Percentiles rank a stretch among this genome's conserved stretches.
These are phyloP conservation scores for Perodicticus potto DNA, from an alignment of 2,797 vertebrate species.

Conservation along the genomic window DNA sequence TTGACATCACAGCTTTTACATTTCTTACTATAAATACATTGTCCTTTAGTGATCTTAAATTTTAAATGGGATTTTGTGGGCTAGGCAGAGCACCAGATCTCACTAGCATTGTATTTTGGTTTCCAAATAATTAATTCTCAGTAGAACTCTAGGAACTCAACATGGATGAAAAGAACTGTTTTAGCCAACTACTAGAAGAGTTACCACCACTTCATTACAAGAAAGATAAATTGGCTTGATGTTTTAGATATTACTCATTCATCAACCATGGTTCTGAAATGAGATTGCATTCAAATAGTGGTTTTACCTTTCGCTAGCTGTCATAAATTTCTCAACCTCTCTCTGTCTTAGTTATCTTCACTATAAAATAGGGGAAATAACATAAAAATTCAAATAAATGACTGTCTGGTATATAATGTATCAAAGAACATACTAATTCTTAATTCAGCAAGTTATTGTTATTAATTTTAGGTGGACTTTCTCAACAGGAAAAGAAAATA, in stretches of 20 bases:
- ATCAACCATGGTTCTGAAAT: not conserved
- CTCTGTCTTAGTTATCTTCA: not conserved
- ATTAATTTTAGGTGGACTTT: slow-evolving; percentile 1
- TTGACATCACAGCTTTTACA: not conserved
- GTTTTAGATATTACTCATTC: not conserved
- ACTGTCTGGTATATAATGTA: not conserved
- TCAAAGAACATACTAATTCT: not conserved
- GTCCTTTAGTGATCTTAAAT: not conserved
- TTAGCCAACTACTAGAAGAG: not conserved
- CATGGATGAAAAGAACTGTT: not conserved
- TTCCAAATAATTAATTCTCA: not conserved
- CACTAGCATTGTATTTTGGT: not conserved
- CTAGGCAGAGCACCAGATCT: not conserved
- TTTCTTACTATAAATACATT: not conserved
- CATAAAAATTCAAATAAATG: not conserved
- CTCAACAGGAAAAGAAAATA: slow-evolving; percentile 17
- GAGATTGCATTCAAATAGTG: not conserved
- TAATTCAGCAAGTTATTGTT: slow-evolving; percentile 7
- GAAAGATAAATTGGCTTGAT: not conserved
- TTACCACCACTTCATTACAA: not conserved
- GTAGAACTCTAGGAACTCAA: not conserved
- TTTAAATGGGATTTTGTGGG: slow-evolving; percentile 22
- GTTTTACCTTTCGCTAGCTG: slow-evolving; percentile 10
- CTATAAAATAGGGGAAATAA: not conserved
- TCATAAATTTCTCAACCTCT: not conserved